phyloP scores from a whole-genome alignment of 2,888 invertebrate species.

The Eupithecia dodoneata region DNA sequence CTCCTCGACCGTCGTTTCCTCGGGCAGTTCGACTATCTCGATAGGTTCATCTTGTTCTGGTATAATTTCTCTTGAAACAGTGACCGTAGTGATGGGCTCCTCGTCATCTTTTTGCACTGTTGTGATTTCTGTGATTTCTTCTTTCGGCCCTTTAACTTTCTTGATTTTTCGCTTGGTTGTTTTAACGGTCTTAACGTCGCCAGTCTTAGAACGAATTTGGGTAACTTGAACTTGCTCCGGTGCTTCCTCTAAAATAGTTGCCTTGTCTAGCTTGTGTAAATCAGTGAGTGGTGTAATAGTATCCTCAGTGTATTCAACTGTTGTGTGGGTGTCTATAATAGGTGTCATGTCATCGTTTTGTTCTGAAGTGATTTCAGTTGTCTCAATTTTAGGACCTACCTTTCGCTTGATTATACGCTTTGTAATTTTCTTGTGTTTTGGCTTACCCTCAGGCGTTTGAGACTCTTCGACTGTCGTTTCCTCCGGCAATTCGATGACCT shows the following conservation, averaged over 20 bases:
- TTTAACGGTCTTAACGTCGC: no score
- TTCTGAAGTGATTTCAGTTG: conserved; percentile 11
- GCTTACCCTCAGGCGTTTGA: conserved; percentile 9
- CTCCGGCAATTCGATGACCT: conserved; percentile 46
- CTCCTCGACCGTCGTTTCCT: conserved; percentile 36
- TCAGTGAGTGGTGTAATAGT: no score
- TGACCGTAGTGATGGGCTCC: conserved; percentile 43
- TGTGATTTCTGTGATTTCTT: no score
- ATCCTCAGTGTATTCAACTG: no score
- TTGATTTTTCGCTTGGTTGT: no score
- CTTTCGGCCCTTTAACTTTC: no score
- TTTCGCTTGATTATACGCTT: not conserved
- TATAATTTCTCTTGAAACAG: conserved; percentile 62
- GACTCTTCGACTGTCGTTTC: conserved; percentile 31
- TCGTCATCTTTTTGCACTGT: no score
- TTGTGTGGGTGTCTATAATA: not conserved
- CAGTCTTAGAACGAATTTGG: no score
- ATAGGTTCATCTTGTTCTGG: conserved; percentile 43
- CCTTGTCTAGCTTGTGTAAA: no score
- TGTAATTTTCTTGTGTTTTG: conserved; percentile 9
- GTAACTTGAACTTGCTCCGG: no score
- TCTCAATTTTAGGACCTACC: conserved; percentile 19
- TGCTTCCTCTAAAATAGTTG: no score
- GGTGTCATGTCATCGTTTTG: conserved; percentile 19
- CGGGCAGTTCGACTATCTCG: conserved; percentile 44